Base-by-base conservation (phyloP, 2,113 vertebrate genomes). In the Miniopterus natalensis region DNA sequence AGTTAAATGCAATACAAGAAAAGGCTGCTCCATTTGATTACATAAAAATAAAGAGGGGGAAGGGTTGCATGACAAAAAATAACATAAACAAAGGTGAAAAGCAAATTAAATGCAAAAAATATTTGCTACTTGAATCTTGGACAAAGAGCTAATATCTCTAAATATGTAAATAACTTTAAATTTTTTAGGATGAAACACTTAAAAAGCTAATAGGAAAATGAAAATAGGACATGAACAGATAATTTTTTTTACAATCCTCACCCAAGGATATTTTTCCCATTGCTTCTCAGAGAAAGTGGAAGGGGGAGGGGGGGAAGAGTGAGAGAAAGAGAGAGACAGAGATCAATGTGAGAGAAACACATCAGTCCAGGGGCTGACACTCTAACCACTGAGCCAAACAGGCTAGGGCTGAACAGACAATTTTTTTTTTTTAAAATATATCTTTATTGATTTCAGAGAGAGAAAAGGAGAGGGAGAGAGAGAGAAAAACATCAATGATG, bases 1-100 rank as follows among this genome's bases (percentile, higher is more conserved):
- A 84, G 27, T 31, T 84, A 84, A 87, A 65, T 85, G 12, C 40
- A 96, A 85, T 80, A 51, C 1, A 85, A 83, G 74, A 95, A 92
- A 83, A 87, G 31, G 51, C 10, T 47, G 17, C 88, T 25, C 93
- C 17, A 78, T 84, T 83, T 84, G 75, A 40, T 79, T 73, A 90
- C 6, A 90, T 68, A 78, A 90, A 94, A 96, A 83, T n/a, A 71
- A 66, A 89, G 6, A 23, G n/a, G 42, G 3, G 42, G 77, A 78
- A 74, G 68, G 61, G 1, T 1, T 51, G n/a, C 7, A 65, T 1
- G 17, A 29, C 2, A 57, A 88, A 85, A 66, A 75, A 53, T 25
- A 57, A 6, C 42, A 84, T 68, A 92, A 47, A 78, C 71, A 92
- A 74, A 84, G 9, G 6, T 68, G 71, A 83, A 95, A 83, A 6